Base-by-base conservation (phyloP, 2,797 vertebrate genomes). In the Cynopterus sphinx region DNA sequence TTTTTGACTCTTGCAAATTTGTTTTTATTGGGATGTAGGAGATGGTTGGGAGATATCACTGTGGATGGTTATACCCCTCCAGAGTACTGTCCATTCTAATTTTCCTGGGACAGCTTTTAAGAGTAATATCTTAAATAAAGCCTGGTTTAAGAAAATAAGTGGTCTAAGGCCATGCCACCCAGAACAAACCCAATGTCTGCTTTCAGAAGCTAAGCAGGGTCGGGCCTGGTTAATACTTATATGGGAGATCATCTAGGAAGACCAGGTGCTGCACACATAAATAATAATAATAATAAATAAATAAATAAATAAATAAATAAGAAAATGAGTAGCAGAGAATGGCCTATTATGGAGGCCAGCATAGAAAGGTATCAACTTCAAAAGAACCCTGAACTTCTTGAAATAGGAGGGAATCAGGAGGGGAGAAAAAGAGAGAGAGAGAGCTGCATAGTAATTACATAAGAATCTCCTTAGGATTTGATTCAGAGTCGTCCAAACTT, bases 401-500 rank as follows among this genome's bases (percentile, higher is more conserved):
- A 49, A 49, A 49, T 49, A 16, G n/a, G 3, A 70, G 5, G 24
- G 10, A 12, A 12, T 28, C 57, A 28, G 10, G 11, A 3, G 0
- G 15, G 51, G 16, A 15, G 36, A 43, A 12, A 39, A 39, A 3
- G 17, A 31, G 1, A 26, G 1, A 36, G 33, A 65, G 16, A 39
- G 36, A 65, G 65, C 2, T 12, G 39, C 3, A 21, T 1, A 1
- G 2, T 33, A 67, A 2, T 59, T 16, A 59, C 7, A 4, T 9
- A 16, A 67, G 4, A 53, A 16, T 55, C 13, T 49, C 31, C 28
- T 55, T 81, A 33, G 49, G n/a, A 85, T 65, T 43, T 51, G 2
- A 82, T 41, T 49, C 61, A 57, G 9, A 9, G 43, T 59, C 68
- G 8, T 84, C 41, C 57, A 74, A 74, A 89, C 43, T 53, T 61